These are phyloP conservation scores for Papilio protenor DNA, from an alignment of 2,888 invertebrate species.

Conservation along the genomic window DNA sequence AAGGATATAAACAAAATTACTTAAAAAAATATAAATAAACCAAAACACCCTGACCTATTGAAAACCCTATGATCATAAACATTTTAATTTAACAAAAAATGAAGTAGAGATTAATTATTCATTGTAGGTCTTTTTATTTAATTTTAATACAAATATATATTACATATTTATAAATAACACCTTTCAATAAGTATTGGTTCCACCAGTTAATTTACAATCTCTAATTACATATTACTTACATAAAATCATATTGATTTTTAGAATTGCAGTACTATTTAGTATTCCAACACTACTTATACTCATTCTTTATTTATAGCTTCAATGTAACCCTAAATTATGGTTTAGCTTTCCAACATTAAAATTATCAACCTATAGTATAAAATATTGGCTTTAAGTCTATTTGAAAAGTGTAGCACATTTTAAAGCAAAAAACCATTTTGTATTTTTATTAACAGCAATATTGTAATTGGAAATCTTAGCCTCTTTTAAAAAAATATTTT, in stretches of 20 bases:
- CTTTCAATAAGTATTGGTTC: neutral
- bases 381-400: neutral
- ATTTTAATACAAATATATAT: neutral
- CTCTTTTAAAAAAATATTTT: neutral
- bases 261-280: neutral
- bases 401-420: neutral
- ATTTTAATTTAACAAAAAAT: neutral
- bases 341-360: neutral
- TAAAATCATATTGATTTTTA: neutral
- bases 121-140: neutral
- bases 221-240: neutral
- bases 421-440: too few species aligned
- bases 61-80: neutral
- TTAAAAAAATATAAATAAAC: neutral
- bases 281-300: neutral
- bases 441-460: too few species aligned
- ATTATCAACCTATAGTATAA: neutral
- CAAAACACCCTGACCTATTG: neutral
- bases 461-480: too few species aligned
- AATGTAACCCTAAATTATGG: neutral
- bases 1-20: neutral
- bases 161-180: neutral
- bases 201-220: neutral
- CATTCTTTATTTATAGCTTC: neutral
- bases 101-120: neutral